Conservation (phyloP, 2,888 invertebrate species). For the Bombyx huttoni region DNA sequence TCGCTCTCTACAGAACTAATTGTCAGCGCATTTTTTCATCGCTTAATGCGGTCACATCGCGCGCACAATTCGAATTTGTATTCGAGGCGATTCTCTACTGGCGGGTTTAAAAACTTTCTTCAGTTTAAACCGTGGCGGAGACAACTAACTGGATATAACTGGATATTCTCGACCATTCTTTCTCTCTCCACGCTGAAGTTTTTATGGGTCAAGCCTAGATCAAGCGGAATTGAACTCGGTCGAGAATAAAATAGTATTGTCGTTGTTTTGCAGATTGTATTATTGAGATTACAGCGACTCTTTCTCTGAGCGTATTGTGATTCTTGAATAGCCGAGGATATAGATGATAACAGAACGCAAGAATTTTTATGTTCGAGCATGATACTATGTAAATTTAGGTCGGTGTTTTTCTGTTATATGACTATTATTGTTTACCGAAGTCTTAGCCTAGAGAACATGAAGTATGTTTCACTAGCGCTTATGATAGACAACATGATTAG, state of each 20-base stretch:
- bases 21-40: constrained; percentile 24
- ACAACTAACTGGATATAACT: constrained; percentile 57
- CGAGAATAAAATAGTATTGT: constrained; percentile 23
- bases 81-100: constrained; percentile 39
- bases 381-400: too few species aligned
- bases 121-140: constrained; percentile 44
- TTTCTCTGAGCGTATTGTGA: background rate
- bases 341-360: background rate
- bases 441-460: too few species aligned
- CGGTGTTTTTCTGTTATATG: background rate
- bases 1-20: constrained; percentile 27
- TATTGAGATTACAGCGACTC: constrained; percentile 15
- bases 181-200: constrained; percentile 37
- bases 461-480: too few species aligned
- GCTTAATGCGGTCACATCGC: constrained; percentile 26
- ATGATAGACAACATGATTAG: too few species aligned
- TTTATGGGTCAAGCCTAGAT: constrained; percentile 65
- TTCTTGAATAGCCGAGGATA: background rate
- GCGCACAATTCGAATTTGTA: constrained; percentile 44
- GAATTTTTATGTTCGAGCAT: background rate
- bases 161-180: constrained; percentile 48
- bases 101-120: constrained; percentile 54
- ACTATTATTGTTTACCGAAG: background rate
- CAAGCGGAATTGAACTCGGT: constrained; percentile 41
- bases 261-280: constrained; percentile 19